phyloP scores from a whole-genome alignment of 2,888 invertebrate genomes.

The Acheta domesticus region DNA sequence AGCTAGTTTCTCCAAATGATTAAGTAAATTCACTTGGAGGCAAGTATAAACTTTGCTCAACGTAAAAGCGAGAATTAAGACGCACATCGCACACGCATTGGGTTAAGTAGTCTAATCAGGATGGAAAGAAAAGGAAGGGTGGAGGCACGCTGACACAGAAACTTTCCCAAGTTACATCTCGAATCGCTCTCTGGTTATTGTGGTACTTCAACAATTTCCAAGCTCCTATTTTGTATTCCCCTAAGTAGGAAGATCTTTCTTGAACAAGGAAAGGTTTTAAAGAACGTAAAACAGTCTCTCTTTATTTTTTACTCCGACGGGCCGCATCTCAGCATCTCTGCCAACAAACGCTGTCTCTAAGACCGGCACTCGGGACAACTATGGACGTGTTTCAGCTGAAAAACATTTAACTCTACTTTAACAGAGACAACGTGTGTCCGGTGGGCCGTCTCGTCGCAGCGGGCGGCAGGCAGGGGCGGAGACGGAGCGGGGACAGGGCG shows the following conservation, averaged over 20 bases:
- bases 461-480: too few relatives aligned
- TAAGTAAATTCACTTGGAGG: neutral
- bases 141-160: neutral
- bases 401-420: too few relatives aligned
- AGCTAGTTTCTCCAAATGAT: neutral
- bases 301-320: neutral
- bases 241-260: neutral
- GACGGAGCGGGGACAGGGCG: too few relatives aligned
- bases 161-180: neutral
- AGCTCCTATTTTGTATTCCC: slow-evolving; percentile 3
- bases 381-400: too few relatives aligned
- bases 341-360: neutral
- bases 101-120: neutral
- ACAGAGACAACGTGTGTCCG: too few relatives aligned
- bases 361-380: too few relatives aligned
- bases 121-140: neutral
- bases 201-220: slow-evolving; percentile 2
- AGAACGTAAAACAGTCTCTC: neutral
- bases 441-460: too few relatives aligned
- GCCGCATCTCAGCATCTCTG: neutral
- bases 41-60: neutral
- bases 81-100: slow-evolving; percentile 4
- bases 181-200: neutral
- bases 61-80: neutral
- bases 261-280: neutral